Evolutionary conservation across 2,797 vertebrate genomes (phyloP).

Genomic region (Alfaro cultratus): DNA sequence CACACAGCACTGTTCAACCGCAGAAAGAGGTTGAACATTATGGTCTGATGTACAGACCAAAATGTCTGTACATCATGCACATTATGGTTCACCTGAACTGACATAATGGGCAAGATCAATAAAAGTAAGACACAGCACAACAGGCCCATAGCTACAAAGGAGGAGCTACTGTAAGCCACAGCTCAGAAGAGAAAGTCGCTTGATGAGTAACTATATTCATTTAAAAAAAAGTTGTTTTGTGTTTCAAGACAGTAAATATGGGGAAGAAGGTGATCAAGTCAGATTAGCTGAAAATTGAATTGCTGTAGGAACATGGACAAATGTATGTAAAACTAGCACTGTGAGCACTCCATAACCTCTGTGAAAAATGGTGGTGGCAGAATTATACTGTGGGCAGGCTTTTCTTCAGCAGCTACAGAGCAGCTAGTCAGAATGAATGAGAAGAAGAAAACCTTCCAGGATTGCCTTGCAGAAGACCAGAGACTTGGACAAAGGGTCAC

Average conservation of each 20-base stretch:
- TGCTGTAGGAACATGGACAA: neutral
- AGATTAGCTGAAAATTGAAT: neutral
- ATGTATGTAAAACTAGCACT: neutral
- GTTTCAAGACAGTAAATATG: neutral
- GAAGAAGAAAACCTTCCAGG: neutral
- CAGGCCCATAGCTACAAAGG: neutral
- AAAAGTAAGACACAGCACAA: neutral
- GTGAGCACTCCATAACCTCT: neutral
- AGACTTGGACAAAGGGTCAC: neutral
- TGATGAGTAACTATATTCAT: neutral
- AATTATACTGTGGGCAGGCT: neutral
- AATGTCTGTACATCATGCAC: neutral
- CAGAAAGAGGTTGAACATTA: neutral
- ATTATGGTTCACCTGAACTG: neutral
- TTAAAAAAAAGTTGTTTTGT: neutral
- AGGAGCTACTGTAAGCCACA: neutral
- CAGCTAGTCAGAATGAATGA: neutral
- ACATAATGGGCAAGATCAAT: neutral
- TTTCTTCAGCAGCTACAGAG: neutral
- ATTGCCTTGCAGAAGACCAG: too few species aligned
- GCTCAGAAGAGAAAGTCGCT: neutral
- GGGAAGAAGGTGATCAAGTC: neutral
- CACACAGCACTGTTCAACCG: neutral
- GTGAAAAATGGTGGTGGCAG: neutral
- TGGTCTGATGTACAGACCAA: too few species aligned